A percentile compares a stretch with the other conserved stretches of the same genome.
Evolutionary conservation across 1,140 invertebrate species (phyloP).

Genomic region (Formica exsecta): DNA sequence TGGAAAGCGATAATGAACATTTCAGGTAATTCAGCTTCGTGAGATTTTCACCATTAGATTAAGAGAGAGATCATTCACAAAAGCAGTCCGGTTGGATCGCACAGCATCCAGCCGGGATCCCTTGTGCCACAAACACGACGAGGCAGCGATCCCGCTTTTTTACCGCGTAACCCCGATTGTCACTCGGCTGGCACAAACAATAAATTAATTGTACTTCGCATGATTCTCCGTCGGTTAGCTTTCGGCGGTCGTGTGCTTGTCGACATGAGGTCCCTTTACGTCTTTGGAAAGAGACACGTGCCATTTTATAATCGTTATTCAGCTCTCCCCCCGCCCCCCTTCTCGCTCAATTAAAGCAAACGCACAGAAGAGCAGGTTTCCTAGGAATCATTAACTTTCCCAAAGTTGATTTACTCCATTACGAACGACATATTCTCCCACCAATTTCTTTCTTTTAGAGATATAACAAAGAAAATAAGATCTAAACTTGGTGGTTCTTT

Average conservation of each 20-base stretch:
- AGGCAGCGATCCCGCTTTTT: constrained; percentile 73
- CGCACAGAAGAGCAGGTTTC: constrained; percentile 72
- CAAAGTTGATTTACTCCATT: constrained; percentile 11
- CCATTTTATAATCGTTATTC: constrained; percentile 79
- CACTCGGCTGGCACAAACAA: constrained; percentile 77
- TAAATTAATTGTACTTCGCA: constrained; percentile 78
- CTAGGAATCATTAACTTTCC: constrained; percentile 54
- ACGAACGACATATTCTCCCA: not conserved
- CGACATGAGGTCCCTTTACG: constrained; percentile 79
- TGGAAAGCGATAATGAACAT: not conserved
- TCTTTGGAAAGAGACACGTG: constrained; percentile 77
- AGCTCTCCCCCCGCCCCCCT: not conserved
- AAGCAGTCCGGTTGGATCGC: constrained; percentile 18
- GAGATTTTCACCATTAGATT: constrained; percentile 58
- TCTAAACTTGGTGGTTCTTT: not conserved
- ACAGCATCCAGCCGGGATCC: constrained; percentile 47
- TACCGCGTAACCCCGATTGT: constrained; percentile 67
- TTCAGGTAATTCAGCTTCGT: constrained; percentile 26
- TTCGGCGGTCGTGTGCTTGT: constrained; percentile 79
- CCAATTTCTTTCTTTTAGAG: not conserved
- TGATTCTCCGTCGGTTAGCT: constrained; percentile 76
- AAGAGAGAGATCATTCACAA: constrained; percentile 46
- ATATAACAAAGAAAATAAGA: not conserved
- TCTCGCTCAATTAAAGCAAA: constrained; percentile 53
- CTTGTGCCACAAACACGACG: constrained; percentile 48